These are phyloP conservation scores for Catalaphyllia jardinei DNA, from an alignment of 64 coral and sea anemone species.

Conservation along the genomic window DNA sequence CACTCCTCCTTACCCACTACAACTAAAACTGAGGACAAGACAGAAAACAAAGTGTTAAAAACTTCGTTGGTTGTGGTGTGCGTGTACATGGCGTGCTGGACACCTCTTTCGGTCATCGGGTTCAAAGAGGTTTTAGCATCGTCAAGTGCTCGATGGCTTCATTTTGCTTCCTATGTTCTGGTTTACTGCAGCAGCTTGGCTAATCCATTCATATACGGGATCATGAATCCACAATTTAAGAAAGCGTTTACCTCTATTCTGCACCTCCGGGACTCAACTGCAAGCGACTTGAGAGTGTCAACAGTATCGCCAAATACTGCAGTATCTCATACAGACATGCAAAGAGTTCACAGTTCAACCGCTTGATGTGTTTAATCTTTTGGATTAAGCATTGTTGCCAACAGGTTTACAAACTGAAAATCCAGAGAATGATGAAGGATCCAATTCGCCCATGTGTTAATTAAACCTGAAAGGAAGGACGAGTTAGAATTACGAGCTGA, in stretches of 20 bases:
- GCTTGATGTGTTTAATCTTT: not conserved
- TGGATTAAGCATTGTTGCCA: too few relatives aligned
- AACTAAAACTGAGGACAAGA: slow-evolving; percentile 1
- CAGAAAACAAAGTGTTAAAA: slow-evolving; percentile 44
- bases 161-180: slow-evolving; percentile 33
- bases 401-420: too few relatives aligned
- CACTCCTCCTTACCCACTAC: not conserved
- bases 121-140: slow-evolving; percentile 26
- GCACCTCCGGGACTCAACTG: not conserved
- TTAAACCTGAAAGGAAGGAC: too few relatives aligned
- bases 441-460: too few relatives aligned
- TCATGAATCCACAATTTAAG: slow-evolving; percentile 67
- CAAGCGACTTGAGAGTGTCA: not conserved
- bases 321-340: not conserved
- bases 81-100: slow-evolving; percentile 57
- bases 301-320: not conserved
- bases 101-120: slow-evolving; percentile 50
- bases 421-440: too few relatives aligned
- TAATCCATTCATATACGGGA: slow-evolving; percentile 76
- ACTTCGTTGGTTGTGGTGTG: slow-evolving; percentile 58
- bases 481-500: too few relatives aligned
- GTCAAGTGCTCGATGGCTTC: not conserved
- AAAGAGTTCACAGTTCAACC: not conserved
- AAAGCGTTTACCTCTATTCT: slow-evolving; percentile 52
- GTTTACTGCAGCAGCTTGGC: slow-evolving; percentile 64